These are phyloP conservation scores for Odontamblyopus lacepedii DNA, from an alignment of 2,797 vertebrate genomes.

Conservation along the genomic window DNA sequence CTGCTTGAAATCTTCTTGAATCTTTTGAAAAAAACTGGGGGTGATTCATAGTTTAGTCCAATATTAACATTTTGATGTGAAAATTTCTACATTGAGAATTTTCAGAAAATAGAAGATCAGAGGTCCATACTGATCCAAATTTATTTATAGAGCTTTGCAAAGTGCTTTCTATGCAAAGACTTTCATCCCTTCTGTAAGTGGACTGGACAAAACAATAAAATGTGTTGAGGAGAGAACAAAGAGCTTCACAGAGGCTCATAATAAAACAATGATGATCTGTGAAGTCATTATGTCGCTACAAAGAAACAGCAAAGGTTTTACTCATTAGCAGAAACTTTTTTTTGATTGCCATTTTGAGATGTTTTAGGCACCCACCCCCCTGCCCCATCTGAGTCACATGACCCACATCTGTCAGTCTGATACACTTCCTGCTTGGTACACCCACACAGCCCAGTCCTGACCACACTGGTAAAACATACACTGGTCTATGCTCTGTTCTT, in stretches of 20 bases:
- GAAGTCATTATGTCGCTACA: conserved; percentile 19
- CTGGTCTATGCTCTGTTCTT: conserved; percentile 29
- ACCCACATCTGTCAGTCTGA: conserved; percentile 55
- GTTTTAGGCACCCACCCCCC: conserved; percentile 24
- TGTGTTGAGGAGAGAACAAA: conserved; percentile 12
- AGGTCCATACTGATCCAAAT: not conserved
- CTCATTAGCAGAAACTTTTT: conserved; percentile 25
- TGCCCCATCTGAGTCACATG: conserved; percentile 42
- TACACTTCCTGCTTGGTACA: conserved; percentile 42
- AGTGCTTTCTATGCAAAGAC: not conserved
- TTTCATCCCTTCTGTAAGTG: conserved; percentile 1
- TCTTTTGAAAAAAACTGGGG: too few relatives aligned
- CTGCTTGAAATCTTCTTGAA: too few relatives aligned
- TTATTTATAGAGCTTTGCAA: not conserved
- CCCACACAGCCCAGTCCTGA: conserved; percentile 36
- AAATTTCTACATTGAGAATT: too few relatives aligned
- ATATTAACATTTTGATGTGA: too few relatives aligned
- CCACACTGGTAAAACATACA: conserved; percentile 49
- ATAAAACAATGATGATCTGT: conserved; percentile 12
- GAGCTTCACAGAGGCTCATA: not conserved
- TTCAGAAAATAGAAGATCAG: not conserved
- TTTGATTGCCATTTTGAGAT: conserved; percentile 19
- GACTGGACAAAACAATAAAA: conserved; percentile 1
- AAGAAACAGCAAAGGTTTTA: conserved; percentile 34
- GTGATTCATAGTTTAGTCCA: too few relatives aligned